phyloP scores from a whole-genome alignment of 2,113 vertebrate species.

The Halichoeres trimaculatus region DNA sequence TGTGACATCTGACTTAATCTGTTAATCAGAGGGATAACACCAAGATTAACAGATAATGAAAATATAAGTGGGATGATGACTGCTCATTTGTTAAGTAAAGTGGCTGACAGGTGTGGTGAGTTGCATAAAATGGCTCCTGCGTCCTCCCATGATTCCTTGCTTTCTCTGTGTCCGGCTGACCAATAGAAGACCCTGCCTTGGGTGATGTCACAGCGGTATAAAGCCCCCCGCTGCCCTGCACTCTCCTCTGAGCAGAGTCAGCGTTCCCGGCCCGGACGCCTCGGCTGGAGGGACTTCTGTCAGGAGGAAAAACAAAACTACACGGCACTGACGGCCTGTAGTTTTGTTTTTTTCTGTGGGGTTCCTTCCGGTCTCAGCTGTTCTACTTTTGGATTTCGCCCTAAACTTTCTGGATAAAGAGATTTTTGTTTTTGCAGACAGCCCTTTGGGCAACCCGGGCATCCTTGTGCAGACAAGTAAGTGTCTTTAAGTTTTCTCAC shows the following conservation, averaged over 20 bases:
- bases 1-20: no score
- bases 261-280: slow-evolving; percentile 97
- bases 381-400: slow-evolving; percentile 92
- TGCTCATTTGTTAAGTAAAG: background rate
- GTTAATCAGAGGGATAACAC: no score
- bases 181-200: slow-evolving; percentile 77
- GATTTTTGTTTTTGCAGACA: slow-evolving; percentile 81
- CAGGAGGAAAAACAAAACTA: slow-evolving; percentile 93
- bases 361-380: slow-evolving; percentile 87
- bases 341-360: slow-evolving; percentile 91
- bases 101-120: slow-evolving; percentile 26
- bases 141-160: slow-evolving; percentile 49
- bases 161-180: slow-evolving; percentile 46
- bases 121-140: slow-evolving; percentile 42
- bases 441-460: slow-evolving; percentile 89
- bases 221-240: slow-evolving; percentile 84
- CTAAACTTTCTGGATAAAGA: slow-evolving; percentile 89
- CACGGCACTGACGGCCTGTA: slow-evolving; percentile 90
- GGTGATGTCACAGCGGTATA: slow-evolving; percentile 87
- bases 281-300: slow-evolving; percentile 99
- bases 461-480: slow-evolving; percentile 96
- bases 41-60: no score
- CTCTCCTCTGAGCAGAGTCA: slow-evolving; percentile 93
- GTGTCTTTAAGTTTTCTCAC: slow-evolving; percentile 62
- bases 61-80: background rate